Evolutionary conservation across 2,797 vertebrate genomes (phyloP).

Genomic region (Chaunax sp.): DNA sequence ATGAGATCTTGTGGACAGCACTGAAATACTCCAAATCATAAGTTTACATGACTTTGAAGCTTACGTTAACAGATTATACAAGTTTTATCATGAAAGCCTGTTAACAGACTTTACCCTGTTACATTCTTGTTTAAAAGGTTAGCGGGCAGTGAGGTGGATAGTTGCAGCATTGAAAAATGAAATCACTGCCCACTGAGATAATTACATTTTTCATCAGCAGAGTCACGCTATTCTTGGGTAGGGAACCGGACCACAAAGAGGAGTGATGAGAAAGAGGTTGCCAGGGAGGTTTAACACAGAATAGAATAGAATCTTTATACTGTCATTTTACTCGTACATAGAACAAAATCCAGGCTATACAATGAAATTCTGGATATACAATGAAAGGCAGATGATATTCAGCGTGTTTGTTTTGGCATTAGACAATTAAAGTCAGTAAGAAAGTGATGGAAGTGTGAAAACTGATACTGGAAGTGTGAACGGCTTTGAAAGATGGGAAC

Average conservation of each 20-base stretch:
- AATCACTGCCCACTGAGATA: slow-evolving; percentile 20
- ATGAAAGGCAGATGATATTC: no score
- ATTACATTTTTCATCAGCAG: slow-evolving; percentile 12
- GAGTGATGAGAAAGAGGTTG: not conserved
- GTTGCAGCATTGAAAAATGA: slow-evolving; percentile 31
- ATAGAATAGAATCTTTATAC: no score
- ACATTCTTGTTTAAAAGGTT: slow-evolving; percentile 24
- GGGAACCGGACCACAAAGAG: not conserved
- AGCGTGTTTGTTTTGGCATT: not conserved
- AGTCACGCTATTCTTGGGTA: not conserved
- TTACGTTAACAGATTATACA: not conserved
- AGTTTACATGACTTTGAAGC: not conserved
- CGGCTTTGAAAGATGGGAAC: slow-evolving; percentile 9
- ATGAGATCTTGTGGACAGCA: not conserved
- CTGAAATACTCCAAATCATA: slow-evolving; percentile 1
- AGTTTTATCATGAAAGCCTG: slow-evolving; percentile 30
- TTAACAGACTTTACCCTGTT: slow-evolving; percentile 9
- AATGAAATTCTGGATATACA: no score
- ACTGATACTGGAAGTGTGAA: not conserved
- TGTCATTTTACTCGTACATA: no score
- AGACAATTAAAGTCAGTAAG: not conserved
- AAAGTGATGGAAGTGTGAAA: not conserved
- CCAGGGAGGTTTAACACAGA: not conserved
- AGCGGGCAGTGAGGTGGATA: slow-evolving; percentile 1
- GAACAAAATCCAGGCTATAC: no score